Base-by-base conservation (phyloP, 2,888 invertebrate species). In the Aleiodes alternator region DNA sequence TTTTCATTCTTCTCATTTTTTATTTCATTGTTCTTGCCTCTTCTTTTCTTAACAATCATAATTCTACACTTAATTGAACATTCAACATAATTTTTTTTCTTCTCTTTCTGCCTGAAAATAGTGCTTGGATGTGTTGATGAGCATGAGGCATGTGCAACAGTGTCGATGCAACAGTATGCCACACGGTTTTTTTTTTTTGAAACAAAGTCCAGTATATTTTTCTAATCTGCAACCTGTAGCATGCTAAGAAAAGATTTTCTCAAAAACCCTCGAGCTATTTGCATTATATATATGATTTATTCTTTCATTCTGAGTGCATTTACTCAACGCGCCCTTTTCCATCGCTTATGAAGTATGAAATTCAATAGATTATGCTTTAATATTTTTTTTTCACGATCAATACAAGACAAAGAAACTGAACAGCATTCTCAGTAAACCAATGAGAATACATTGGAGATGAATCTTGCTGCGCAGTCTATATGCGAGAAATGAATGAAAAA, bases 381-480 rank as follows among this genome's bases (percentile, higher is more conserved):
- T 51, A 68, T 85, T 87, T 84, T 86, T 84, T 86, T 77, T 85
- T 83, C 81, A 82, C 87, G 88, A 89, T 89, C 89, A 89, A 89
- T 89, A 89, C 87, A 82, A 83, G 80, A 88, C 87, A 88, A 88
- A 86, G 86, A 68, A 43, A 53, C 14, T 29, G 34, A n/a, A 14
- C 34, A 68, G 80, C 79, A 80, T 77, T 81, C 82, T 84, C 82
- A 84, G 84, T 86, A 85, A 85, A 85, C 86, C 85, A 84, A 85
- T 87, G 84, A 82, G 84, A 82, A 85, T 84, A 81, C 82, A 82
- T 80, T 78, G 83, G 80, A 82, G 82, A 84, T 81, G 82, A 80
- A 82, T 82, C 80, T 86, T 83, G 84, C 85, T 87, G 88, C 87
- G 88, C 86, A 85, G 83, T 82, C 82, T 82, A 9, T 43, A 43